Evolutionary conservation across 2,797 vertebrate species (phyloP).

Genomic region (Erethizon dorsatum): DNA sequence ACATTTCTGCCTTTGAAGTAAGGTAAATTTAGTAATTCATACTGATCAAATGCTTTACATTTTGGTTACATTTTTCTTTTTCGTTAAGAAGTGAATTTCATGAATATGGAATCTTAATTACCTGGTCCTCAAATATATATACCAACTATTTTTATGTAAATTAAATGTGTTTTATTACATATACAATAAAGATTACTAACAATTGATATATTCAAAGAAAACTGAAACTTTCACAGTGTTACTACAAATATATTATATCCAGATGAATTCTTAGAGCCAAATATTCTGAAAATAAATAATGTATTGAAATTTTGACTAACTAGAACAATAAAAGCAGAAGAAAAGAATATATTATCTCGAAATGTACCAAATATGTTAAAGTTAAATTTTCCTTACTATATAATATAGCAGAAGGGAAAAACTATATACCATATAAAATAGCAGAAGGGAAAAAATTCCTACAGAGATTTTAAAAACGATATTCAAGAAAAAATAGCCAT

Average conservation of each 20-base stretch:
- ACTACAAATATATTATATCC: background rate
- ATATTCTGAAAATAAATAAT: background rate
- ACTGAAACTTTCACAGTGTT: background rate
- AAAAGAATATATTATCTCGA: background rate
- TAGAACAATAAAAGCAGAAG: background rate
- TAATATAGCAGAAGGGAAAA: constrained; percentile 22
- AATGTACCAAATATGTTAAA: background rate
- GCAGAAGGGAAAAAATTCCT: background rate
- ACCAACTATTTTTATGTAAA: background rate
- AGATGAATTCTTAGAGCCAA: background rate
- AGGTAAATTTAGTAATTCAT: background rate
- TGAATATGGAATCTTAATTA: background rate
- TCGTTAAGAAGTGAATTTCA: background rate
- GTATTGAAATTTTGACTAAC: background rate
- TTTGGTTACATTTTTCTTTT: background rate
- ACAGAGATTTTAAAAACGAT: background rate
- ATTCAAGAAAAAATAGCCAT: constrained; percentile 11
- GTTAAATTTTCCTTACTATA: background rate
- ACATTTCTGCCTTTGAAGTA: background rate
- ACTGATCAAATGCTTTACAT: background rate
- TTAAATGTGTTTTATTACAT: background rate
- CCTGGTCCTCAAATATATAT: background rate
- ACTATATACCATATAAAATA: background rate
- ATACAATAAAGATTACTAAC: background rate
- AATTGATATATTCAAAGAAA: background rate